These are phyloP conservation scores for Chrysomela aeneicollis DNA, from an alignment of 2,888 invertebrate species.

Conservation along the genomic window DNA sequence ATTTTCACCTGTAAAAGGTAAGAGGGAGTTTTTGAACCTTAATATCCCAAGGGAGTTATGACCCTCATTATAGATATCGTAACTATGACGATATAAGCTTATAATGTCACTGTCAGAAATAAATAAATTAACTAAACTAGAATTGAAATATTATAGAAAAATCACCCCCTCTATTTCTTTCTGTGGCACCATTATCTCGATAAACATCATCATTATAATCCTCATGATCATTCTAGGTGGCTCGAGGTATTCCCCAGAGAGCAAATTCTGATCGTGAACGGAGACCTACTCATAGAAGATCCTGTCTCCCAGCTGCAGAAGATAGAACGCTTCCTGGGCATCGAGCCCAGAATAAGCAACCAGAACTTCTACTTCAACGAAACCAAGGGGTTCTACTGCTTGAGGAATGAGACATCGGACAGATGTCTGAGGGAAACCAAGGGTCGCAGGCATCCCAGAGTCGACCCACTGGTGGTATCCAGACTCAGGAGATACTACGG, in stretches of 20 bases:
- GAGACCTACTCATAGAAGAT: slow-evolving; percentile 89
- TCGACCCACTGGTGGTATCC: slow-evolving; percentile 80
- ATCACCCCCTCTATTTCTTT: too few relatives aligned
- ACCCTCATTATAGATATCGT: too few relatives aligned
- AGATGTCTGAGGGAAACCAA: slow-evolving; percentile 81
- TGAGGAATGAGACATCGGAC: slow-evolving; percentile 83
- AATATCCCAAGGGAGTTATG: too few relatives aligned
- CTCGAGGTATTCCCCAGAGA: slow-evolving; percentile 89
- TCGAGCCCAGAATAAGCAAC: slow-evolving; percentile 74
- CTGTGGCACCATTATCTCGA: too few relatives aligned
- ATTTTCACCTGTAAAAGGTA: too few relatives aligned
- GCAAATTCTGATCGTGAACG: slow-evolving; percentile 94
- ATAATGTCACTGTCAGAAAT: too few relatives aligned
- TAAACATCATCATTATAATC: neutral
- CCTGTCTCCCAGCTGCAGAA: slow-evolving; percentile 87
- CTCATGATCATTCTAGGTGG: slow-evolving; percentile 72
- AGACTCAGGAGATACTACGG: slow-evolving; percentile 86
- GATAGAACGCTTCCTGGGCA: slow-evolving; percentile 86
- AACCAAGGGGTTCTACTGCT: slow-evolving; percentile 95
- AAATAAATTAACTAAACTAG: too few relatives aligned
- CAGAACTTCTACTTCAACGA: slow-evolving; percentile 97
- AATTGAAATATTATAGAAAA: too few relatives aligned
- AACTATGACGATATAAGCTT: too few relatives aligned
- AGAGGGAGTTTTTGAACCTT: too few relatives aligned
- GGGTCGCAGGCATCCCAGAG: slow-evolving; percentile 83